A percentile compares a stretch with the other conserved stretches of the same genome.
phyloP scores from a whole-genome alignment of 1,140 invertebrate species.

The Theocolax elegans region DNA sequence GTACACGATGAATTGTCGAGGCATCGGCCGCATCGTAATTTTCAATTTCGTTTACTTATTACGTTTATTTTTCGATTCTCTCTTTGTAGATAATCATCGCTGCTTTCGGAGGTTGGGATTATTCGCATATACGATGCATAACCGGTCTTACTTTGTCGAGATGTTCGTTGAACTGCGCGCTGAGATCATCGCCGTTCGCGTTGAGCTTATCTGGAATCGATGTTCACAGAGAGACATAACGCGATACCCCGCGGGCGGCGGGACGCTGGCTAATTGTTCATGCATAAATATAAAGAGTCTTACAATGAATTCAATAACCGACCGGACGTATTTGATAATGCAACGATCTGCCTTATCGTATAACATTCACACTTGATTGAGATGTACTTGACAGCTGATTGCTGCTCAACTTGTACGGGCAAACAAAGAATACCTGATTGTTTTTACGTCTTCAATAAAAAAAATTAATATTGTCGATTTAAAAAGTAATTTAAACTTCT shows the following conservation, averaged over 20 bases:
- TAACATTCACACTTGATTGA: conserved; percentile 48
- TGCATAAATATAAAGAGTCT: conserved; percentile 52
- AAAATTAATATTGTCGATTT: no score
- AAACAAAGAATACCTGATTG: background rate
- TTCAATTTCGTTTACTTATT: no score
- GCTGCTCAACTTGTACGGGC: background rate
- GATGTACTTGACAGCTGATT: conserved; percentile 40
- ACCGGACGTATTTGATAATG: conserved; percentile 47
- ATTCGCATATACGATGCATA: conserved; percentile 21
- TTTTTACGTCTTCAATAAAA: background rate
- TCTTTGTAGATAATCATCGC: conserved; percentile 25
- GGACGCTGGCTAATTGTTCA: conserved; percentile 49
- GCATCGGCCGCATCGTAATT: no score
- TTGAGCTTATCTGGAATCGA: conserved; percentile 51
- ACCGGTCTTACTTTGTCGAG: conserved; percentile 35
- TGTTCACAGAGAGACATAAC: conserved; percentile 45
- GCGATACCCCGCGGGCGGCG: conserved; percentile 36
- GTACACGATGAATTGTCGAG: no score
- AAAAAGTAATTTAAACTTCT: no score
- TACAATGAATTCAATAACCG: conserved; percentile 46
- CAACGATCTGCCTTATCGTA: conserved; percentile 34
- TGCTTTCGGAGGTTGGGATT: conserved; percentile 8
- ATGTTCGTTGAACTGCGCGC: conserved; percentile 34
- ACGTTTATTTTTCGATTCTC: conserved; percentile 8
- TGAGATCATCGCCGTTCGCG: conserved; percentile 50